Evolutionary conservation across 2,888 invertebrate genomes (phyloP).

Genomic region (Electrophaes corylata): DNA sequence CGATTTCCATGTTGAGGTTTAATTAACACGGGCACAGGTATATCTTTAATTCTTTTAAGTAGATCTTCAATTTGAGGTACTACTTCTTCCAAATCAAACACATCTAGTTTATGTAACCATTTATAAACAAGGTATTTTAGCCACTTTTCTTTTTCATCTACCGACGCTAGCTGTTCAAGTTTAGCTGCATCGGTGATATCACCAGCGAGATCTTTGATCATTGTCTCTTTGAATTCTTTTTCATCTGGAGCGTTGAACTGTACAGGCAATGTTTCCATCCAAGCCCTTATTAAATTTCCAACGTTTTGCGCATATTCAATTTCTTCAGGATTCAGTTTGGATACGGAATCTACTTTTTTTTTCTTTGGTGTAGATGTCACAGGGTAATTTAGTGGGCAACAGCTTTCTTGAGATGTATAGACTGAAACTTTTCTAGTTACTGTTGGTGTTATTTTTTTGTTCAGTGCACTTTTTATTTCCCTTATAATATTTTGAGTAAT

Average conservation of each 20-base stretch:
- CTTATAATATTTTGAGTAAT: conserved; percentile 27
- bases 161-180: conserved; percentile 46
- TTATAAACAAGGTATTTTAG: conserved; percentile 48
- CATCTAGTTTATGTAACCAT: conserved; percentile 54
- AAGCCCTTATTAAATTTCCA: conserved; percentile 43
- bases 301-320: conserved; percentile 45
- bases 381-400: conserved; percentile 27
- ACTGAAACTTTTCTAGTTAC: conserved; percentile 41
- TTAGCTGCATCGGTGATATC: conserved; percentile 55
- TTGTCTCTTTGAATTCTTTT: conserved; percentile 49
- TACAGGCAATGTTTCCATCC: conserved; percentile 55
- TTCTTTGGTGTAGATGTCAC: conserved; percentile 52
- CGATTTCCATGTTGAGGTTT: conserved; percentile 52
- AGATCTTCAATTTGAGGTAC: conserved; percentile 47
- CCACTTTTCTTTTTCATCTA: conserved; percentile 41
- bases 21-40: conserved; percentile 48
- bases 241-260: conserved; percentile 44
- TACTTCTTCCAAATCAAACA: conserved; percentile 48
- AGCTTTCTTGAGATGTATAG: conserved; percentile 43
- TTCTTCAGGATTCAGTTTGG: conserved; percentile 51
- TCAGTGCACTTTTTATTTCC: conserved; percentile 15
- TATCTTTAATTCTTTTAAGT: conserved; percentile 39
- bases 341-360: conserved; percentile 32
- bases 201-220: conserved; percentile 54
- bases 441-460: conserved; percentile 12